phyloP scores from a whole-genome alignment of 2,888 invertebrate genomes.

The Cryptus viduatorius region DNA sequence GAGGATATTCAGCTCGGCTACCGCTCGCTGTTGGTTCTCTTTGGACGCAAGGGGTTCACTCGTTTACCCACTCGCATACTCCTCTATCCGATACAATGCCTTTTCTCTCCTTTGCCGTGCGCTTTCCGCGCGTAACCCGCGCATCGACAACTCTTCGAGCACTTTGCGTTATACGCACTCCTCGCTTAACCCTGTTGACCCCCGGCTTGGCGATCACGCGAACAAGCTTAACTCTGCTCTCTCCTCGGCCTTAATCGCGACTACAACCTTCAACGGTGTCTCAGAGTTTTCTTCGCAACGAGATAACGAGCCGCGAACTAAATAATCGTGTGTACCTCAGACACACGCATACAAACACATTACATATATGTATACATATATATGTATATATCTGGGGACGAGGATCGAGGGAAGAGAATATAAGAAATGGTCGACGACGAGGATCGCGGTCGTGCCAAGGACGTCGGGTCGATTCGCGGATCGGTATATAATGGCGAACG shows the following conservation, averaged over 20 bases:
- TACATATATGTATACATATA: too few species aligned
- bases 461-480: slow-evolving; percentile 58
- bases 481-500: slow-evolving; percentile 51
- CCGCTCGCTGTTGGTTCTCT: slow-evolving; percentile 41
- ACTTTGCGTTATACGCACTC: slow-evolving; percentile 65
- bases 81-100: slow-evolving; percentile 16
- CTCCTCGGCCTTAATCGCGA: slow-evolving; percentile 43
- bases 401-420: slow-evolving; percentile 22
- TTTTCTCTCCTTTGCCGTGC: slow-evolving; percentile 9
- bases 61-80: slow-evolving; percentile 4
- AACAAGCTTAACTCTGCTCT: not conserved
- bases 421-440: slow-evolving; percentile 47
- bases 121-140: slow-evolving; percentile 65
- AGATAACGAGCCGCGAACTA: slow-evolving; percentile 62
- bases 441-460: slow-evolving; percentile 57
- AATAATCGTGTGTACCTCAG: slow-evolving; percentile 44
- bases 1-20: slow-evolving; percentile 53
- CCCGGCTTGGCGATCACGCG: not conserved
- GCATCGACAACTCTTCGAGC: slow-evolving; percentile 29
- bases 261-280: slow-evolving; percentile 41
- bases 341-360: not conserved
- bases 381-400: not conserved
- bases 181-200: slow-evolving; percentile 61
- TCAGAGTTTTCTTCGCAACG: slow-evolving; percentile 22
- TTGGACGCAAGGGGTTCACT: slow-evolving; percentile 4